Evolutionary conservation across 53 echinoderm and acorn worm genomes (phyloP).

Genomic region (Temnopleurus reevesii): DNA sequence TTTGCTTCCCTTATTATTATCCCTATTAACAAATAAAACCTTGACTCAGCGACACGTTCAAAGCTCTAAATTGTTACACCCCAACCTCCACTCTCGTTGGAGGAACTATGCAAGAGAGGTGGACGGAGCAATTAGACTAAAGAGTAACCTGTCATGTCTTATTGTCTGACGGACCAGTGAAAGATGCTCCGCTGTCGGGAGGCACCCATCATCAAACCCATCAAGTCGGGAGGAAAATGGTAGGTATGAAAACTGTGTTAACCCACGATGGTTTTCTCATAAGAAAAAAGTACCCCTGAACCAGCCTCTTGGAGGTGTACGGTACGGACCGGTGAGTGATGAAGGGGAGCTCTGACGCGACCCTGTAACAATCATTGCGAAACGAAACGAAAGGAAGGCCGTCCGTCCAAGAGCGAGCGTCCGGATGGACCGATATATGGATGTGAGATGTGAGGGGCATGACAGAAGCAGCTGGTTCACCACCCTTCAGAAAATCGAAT

Average conservation of each 20-base stretch:
- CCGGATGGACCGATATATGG: not conserved
- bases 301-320: conserved; percentile 51
- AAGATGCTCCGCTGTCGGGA: conserved; percentile 14
- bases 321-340: conserved; percentile 43
- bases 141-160: conserved; percentile 54
- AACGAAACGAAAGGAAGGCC: not conserved
- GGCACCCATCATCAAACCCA: conserved; percentile 3
- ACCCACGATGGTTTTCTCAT: conserved; percentile 54
- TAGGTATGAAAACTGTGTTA: conserved; percentile 22
- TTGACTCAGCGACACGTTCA: conserved; percentile 29
- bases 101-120: not conserved
- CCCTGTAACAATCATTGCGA: not conserved
- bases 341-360: conserved; percentile 34
- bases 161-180: not conserved
- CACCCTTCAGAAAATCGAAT: conserved; percentile 40
- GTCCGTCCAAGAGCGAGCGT: too few relatives aligned
- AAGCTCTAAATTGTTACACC: not conserved
- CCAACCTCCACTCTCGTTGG: not conserved
- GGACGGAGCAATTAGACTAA: conserved; percentile 32
- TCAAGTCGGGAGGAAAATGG: not conserved
- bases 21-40: conserved; percentile 37
- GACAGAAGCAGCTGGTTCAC: conserved; percentile 49
- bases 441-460: conserved; percentile 42
- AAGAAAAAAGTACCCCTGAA: conserved; percentile 47
- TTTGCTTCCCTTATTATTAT: conserved; percentile 23